These are phyloP conservation scores for Drosophila mulleri DNA, from an alignment of 2,888 invertebrate species.

Conservation along the genomic window DNA sequence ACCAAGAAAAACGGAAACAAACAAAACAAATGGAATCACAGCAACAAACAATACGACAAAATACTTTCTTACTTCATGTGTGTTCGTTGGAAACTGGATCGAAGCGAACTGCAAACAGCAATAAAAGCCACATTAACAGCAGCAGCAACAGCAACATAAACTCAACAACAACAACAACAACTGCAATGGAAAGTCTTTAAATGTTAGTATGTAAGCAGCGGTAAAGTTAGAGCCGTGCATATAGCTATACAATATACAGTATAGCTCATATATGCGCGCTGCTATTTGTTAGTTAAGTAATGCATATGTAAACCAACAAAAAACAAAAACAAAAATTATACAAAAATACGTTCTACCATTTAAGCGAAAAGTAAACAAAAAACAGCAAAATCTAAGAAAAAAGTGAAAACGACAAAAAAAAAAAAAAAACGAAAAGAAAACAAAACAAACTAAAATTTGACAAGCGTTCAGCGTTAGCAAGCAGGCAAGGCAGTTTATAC, in stretches of 20 bases:
- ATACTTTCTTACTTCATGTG: slow-evolving; percentile 28
- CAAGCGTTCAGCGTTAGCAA: slow-evolving; percentile 74
- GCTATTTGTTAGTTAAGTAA: slow-evolving; percentile 75
- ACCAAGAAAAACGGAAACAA: slow-evolving; percentile 3
- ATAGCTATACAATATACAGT: slow-evolving; percentile 23
- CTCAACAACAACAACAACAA: slow-evolving; percentile 29
- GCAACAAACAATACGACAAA: slow-evolving; percentile 17
- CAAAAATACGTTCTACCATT: slow-evolving; percentile 56
- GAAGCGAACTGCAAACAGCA: slow-evolving; percentile 17
- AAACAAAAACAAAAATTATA: background rate
- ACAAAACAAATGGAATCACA: background rate
- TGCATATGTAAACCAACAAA: slow-evolving; percentile 48
- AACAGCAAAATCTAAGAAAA: slow-evolving; percentile 46
- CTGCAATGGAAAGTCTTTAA: slow-evolving; percentile 71
- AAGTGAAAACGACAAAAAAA: slow-evolving; percentile 39
- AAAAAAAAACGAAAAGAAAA: slow-evolving; percentile 29
- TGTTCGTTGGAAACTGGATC: slow-evolving; percentile 11
- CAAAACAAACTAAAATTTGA: slow-evolving; percentile 61
- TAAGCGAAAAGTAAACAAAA: slow-evolving; percentile 58
- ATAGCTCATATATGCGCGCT: slow-evolving; percentile 50
- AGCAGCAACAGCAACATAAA: slow-evolving; percentile 27
- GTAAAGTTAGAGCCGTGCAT: slow-evolving; percentile 62
- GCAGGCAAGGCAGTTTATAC: slow-evolving; percentile 76
- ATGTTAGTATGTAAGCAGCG: slow-evolving; percentile 73
- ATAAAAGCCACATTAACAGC: slow-evolving; percentile 14